Base-by-base conservation (phyloP, 2,113 vertebrate species). In the Hiodon alosoides region DNA sequence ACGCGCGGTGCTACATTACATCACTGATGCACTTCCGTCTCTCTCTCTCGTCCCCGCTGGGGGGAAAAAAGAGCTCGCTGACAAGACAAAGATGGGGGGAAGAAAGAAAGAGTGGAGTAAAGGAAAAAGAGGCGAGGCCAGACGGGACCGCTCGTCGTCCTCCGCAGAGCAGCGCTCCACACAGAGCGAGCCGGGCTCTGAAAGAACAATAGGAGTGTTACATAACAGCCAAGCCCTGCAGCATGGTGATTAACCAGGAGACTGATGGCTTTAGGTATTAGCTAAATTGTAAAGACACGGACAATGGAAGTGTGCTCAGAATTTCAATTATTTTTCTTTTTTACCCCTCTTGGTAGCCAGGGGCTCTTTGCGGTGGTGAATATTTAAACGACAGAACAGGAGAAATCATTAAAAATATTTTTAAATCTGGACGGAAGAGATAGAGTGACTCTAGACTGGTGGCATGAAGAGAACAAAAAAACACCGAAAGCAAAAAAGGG, bases 281-380 rank as follows among this genome's bases (percentile, higher is more conserved):
- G 31, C 31, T 3, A 58, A 60, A 48, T n/a, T 50, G 31, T 13
- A 50, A 60, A 72, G 70, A n/a, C 70, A 14, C 17, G 57, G 55
- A 72, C 70, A 55, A 60, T 50, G 31, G 6, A 60, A 60, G 60
- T 5, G 64, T 57, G 46, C 46, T 8, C 55, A 60, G 73, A 52
- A 69, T 69, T 17, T 75, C 54, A 69, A 60, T 75, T 75, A 59
- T 60, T 75, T 58, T 61, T 67, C 46, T 54, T 67, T 17, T 31
- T 31, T 31, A 31, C 31, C 31, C 31, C 31, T 31, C 31, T 17
- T 17, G 73, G 64, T 60, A 72, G 11, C 62, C n/a, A 9, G 64
- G 67, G 52, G 73, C 14, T 4, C n/a, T 75, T 16, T 47, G 47
- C 48, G 14, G 48, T 50, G 5, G 10, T 60, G 64, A 51, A 67